phyloP scores from a whole-genome alignment of 2,113 vertebrate genomes.

The Sula dactylatra region DNA sequence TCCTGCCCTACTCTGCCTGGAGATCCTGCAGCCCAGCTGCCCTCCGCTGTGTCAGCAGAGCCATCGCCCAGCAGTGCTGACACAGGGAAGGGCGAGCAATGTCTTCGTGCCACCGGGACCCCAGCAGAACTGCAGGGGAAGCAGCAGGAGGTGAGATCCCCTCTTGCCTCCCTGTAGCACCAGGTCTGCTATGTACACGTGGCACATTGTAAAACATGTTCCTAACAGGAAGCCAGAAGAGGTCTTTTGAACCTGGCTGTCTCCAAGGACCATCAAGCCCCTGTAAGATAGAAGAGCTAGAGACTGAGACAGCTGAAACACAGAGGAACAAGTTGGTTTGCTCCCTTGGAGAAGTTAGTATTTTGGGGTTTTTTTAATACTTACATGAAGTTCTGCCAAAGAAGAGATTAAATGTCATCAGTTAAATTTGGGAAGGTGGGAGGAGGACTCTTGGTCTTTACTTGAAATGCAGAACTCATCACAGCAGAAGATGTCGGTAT shows the following conservation, averaged over 20 bases:
- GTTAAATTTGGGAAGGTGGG: background rate
- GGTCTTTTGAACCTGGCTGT: background rate
- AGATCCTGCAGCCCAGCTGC: background rate
- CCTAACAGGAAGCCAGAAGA: background rate
- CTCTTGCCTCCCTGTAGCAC: background rate
- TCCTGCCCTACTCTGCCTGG: background rate
- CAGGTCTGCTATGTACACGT: fast-evolving
- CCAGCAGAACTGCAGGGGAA: background rate
- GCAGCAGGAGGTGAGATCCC: background rate
- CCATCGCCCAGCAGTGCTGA: background rate
- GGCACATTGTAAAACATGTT: fast-evolving
- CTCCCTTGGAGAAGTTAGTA: background rate
- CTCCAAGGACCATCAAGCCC: background rate
- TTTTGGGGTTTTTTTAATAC: background rate
- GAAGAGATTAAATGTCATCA: background rate
- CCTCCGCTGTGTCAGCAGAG: background rate
- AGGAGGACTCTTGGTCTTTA: background rate
- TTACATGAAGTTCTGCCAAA: background rate
- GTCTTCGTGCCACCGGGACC: fast-evolving
- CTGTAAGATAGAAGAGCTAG: background rate
- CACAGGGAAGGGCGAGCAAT: fast-evolving
- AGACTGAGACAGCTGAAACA: background rate
- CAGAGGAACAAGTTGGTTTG: background rate
- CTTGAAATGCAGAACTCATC: background rate
- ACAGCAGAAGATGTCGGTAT: background rate